A percentile compares a stretch with the other conserved stretches of the same genome.
Evolutionary conservation across 2,888 invertebrate genomes (phyloP).

Genomic region (Danaus chrysippus): DNA sequence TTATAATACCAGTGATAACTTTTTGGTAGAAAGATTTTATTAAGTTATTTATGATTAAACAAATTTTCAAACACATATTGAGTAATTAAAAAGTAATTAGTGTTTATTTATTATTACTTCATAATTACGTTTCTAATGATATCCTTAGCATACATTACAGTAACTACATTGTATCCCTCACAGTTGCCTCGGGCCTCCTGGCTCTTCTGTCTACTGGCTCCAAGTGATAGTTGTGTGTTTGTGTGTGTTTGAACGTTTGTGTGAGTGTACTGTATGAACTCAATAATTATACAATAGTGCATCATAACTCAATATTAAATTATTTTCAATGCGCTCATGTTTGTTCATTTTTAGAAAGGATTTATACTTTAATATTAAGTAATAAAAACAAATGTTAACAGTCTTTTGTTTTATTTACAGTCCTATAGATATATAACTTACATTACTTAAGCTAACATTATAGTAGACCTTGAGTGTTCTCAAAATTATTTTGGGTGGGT

Average conservation of each 20-base stretch:
- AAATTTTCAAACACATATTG: too few species aligned
- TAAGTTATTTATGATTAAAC: too few species aligned
- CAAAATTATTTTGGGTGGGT: conserved; percentile 60
- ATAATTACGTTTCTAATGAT: conserved; percentile 10
- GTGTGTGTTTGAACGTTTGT: conserved; percentile 23
- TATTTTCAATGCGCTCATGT: conserved; percentile 35
- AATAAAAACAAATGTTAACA: conserved; percentile 60
- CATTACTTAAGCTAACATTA: conserved; percentile 43
- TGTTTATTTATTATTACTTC: too few species aligned
- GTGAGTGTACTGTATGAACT: conserved; percentile 23
- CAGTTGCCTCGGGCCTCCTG: conserved; percentile 92
- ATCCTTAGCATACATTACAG: conserved; percentile 55
- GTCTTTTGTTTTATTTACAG: conserved; percentile 71
- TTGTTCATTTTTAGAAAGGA: conserved; percentile 47
- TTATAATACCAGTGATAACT: too few species aligned
- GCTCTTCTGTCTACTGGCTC: conserved; percentile 97
- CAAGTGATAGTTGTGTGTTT: conserved; percentile 69
- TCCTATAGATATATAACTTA: conserved; percentile 47
- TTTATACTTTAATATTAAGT: conserved; percentile 61
- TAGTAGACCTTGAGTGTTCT: conserved; percentile 45
- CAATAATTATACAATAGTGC: conserved; percentile 27
- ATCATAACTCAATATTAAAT: conserved; percentile 32
- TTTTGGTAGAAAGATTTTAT: too few species aligned
- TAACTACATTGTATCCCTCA: conserved; percentile 96
- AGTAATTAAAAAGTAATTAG: too few species aligned